These are phyloP conservation scores for Mesoligia furuncula DNA, from an alignment of 2,888 invertebrate genomes.

Conservation along the genomic window DNA sequence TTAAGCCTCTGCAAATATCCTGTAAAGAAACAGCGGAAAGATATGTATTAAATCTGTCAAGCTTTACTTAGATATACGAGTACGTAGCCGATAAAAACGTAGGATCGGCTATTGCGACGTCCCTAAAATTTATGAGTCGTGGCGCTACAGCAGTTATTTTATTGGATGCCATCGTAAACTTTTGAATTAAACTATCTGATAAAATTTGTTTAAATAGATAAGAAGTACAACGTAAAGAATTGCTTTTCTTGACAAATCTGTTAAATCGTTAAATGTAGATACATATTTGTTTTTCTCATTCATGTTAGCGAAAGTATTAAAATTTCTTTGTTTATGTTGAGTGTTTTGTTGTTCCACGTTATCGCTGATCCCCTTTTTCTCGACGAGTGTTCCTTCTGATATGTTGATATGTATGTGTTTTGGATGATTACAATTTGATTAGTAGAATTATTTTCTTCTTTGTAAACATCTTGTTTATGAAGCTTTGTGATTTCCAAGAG, in stretches of 20 bases:
- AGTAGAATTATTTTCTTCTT: not conserved
- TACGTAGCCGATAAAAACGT: constrained; percentile 75
- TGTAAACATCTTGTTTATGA: not conserved
- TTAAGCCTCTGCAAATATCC: constrained; percentile 1
- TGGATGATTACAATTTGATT: not conserved
- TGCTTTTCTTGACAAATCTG: constrained; percentile 38
- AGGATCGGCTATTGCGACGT: constrained; percentile 70
- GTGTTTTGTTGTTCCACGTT: constrained; percentile 26
- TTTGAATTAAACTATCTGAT: constrained; percentile 61
- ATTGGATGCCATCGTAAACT: constrained; percentile 68
- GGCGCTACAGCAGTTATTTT: constrained; percentile 63
- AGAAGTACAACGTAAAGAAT: constrained; percentile 43
- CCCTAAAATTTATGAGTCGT: constrained; percentile 71
- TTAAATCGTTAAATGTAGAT: constrained; percentile 33
- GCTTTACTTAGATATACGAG: constrained; percentile 49
- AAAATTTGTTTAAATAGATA: constrained; percentile 47
- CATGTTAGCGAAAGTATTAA: constrained; percentile 4
- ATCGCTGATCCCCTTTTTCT: constrained; percentile 14
- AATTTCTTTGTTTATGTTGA: constrained; percentile 20
- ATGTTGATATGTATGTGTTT: constrained; percentile 3
- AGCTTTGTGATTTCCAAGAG: not conserved
- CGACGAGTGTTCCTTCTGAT: not conserved
- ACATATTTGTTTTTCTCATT: constrained; percentile 35
- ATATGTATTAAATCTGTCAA: constrained; percentile 43
- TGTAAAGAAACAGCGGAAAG: constrained; percentile 14